Base-by-base conservation (phyloP, 2,113 vertebrate species). In the Ciconia boyciana region DNA sequence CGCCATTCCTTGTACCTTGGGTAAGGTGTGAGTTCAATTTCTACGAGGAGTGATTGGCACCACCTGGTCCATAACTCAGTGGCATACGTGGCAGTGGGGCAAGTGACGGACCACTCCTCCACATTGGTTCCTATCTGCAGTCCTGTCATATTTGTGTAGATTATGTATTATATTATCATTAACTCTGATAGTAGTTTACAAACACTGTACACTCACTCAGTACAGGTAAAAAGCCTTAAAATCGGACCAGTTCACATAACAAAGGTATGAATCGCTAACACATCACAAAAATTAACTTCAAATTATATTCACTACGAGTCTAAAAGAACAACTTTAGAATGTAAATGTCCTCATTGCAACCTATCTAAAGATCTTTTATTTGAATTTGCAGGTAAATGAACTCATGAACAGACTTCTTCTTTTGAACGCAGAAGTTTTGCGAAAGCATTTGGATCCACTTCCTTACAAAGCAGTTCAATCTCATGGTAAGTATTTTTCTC, bases 391-490 rank as follows among this genome's bases (percentile, higher is more conserved):
- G 99, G 98, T 99, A 68, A 98, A 98, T 58, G 99, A 99, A 95
- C 98, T 99, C 69, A 98, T 98, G 98, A 98, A 97, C 89, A 98
- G 97, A 97, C 95, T 99, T 66, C 97, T 99, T 96, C 97, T 98
- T 91, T 98, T 99, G 95, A 99, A 98, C 78, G 95, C 97, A 25
- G 98, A 99, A 79, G 98, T 99, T 87, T 97, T 99, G 89, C 98
- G 98, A 96, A 99, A 98, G 97, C 99, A 99, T 95, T 96, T 97
- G 55, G 99, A 99, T 96, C 96, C 98, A 93, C 98, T 98, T 97
- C 98, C 98, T 71, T 90, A 98, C 76, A 99, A 98, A 97, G 98
- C 98, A 54, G 98, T 99, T 94, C 99, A 99, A 32, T 99, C 99
- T 90, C 99, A 99, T 31, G 99, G 99, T 99, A 97, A 97, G 98